phyloP scores from a whole-genome alignment of 2,888 invertebrate genomes.

The Tipula lateralis region DNA sequence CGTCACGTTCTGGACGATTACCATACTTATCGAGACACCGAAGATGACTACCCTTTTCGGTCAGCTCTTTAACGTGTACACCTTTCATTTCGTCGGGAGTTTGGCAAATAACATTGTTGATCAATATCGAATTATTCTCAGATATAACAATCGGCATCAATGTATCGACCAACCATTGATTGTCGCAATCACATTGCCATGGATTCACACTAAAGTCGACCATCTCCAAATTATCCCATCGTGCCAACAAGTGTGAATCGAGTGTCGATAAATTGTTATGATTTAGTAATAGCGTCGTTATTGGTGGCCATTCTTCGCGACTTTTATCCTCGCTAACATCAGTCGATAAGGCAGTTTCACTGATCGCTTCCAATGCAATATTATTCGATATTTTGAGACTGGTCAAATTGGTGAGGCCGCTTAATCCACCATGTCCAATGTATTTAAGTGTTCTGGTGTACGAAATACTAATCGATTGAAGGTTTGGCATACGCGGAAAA shows the following conservation, averaged over 20 bases:
- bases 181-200: conserved; percentile 74
- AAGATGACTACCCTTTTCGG: conserved; percentile 55
- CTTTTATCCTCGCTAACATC: conserved; percentile 51
- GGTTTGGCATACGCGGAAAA: conserved; percentile 59
- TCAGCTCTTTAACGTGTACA: conserved; percentile 56
- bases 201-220: conserved; percentile 69
- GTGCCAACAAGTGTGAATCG: conserved; percentile 53
- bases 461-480: conserved; percentile 64
- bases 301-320: conserved; percentile 58
- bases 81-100: conserved; percentile 62
- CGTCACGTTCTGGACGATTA: conserved; percentile 62
- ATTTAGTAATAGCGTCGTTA: conserved; percentile 65
- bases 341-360: conserved; percentile 56
- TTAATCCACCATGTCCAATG: conserved; percentile 56
- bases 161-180: conserved; percentile 69
- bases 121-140: conserved; percentile 35
- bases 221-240: conserved; percentile 64
- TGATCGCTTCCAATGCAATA: conserved; percentile 55
- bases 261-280: conserved; percentile 57
- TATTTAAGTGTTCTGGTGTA: conserved; percentile 58
- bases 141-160: conserved; percentile 54
- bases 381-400: conserved; percentile 62
- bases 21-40: conserved; percentile 63
- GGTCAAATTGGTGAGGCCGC: conserved; percentile 54
- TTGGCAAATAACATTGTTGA: conserved; percentile 55